A percentile compares a stretch with the other conserved stretches of the same genome.
These are phyloP conservation scores for Geococcyx californianus DNA, from an alignment of 2,113 vertebrate species.

Conservation along the genomic window DNA sequence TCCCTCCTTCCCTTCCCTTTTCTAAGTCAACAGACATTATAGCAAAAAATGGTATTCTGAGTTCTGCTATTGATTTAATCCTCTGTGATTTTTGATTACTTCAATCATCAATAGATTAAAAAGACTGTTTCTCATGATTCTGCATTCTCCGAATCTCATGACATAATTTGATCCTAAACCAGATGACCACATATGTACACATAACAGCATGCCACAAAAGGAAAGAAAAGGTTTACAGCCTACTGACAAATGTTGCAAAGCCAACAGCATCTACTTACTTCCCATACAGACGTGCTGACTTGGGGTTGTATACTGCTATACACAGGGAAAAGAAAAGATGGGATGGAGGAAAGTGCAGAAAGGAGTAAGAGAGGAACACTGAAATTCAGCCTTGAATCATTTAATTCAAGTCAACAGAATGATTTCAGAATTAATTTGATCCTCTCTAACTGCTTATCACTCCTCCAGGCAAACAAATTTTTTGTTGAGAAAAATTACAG, in stretches of 20 bases:
- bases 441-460: not conserved
- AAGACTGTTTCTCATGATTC: not conserved
- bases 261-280: not conserved
- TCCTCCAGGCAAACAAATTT: not conserved
- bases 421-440: not conserved
- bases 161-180: not conserved
- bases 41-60: not conserved
- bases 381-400: not conserved
- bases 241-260: not conserved
- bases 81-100: not conserved
- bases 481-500: not conserved
- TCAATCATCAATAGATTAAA: not conserved
- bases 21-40: not conserved
- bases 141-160: not conserved
- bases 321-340: not conserved
- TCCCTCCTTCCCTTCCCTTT: not conserved
- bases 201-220: not conserved
- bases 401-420: not conserved
- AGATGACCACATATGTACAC: not conserved
- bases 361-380: not conserved
- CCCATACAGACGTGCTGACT: not conserved
- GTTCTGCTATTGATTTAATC: not conserved
- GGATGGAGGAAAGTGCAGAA: not conserved
- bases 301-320: not conserved
- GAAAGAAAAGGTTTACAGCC: not conserved